Base-by-base conservation (phyloP, 1,140 invertebrate genomes). In the Trachelipus rathkii region DNA sequence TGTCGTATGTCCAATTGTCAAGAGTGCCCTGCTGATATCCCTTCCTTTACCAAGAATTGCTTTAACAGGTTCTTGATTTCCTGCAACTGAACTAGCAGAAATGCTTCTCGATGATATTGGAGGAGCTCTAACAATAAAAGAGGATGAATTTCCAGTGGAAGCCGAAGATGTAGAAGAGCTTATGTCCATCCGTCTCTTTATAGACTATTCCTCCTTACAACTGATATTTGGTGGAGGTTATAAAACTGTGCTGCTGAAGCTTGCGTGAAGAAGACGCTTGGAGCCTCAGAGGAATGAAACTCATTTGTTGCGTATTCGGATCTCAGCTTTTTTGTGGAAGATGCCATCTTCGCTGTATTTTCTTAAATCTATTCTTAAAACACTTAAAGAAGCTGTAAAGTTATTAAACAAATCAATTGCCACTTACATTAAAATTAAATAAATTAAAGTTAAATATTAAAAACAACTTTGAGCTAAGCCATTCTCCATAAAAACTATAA, bases 41-140 rank as follows among this genome's bases (percentile, higher is more conserved):
- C 75, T 75, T 23, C 76, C 77, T 72, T 78, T 80, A 11, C 79
- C 79, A 10, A 80, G 53, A 68, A 80, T n/a, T 80, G 46, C 79
- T 78, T 66, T n/a, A n/a, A 80, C 75, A n/a, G 79, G 79, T 43
- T 80, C 79, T 13, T 75, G 53, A 68, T 15, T 19, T 15, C 50
- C 50, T 8, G 50, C 11, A 60, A 60, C 50, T 19, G 50, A 1
- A 60, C 6, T 33, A 8, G 11, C 50, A 60, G 50, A 60, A 60
- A 19, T 19, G 8, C 50, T 19, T 15, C 50, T 60, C 8, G 50
- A 60, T 1, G 50, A 15, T 13, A 60, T 15, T 13, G 19, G 50
- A 60, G 50, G 50, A 60, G 19, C 50, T 19, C 19, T 60, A 3
- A 19, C 11, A 15, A 19, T 2, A 60, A 60, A 3, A 19, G 33